Percentiles rank a stretch among this genome's conserved stretches.
phyloP scores from a whole-genome alignment of 2,888 invertebrate genomes.

The Caenorhabditis virilis region DNA sequence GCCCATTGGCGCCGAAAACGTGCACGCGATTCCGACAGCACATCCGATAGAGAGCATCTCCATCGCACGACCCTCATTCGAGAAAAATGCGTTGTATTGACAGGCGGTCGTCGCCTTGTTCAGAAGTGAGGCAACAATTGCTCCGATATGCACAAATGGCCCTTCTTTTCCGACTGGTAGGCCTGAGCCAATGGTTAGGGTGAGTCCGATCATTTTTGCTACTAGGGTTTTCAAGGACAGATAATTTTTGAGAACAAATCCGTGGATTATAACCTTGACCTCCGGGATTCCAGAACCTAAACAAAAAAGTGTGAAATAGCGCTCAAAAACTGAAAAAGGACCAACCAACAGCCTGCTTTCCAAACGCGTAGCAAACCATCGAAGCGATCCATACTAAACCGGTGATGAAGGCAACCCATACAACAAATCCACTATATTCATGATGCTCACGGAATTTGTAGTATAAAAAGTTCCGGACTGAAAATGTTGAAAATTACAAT shows the following conservation, averaged over 20 bases:
- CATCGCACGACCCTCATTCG: conserved; percentile 75
- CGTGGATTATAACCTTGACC: conserved; percentile 93
- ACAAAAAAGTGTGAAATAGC: too few species aligned
- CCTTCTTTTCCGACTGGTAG: conserved; percentile 97
- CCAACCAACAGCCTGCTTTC: conserved; percentile 92
- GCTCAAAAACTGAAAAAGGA: background rate
- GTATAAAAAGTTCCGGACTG: conserved; percentile 28
- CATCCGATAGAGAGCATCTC: conserved; percentile 97
- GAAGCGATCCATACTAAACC: conserved; percentile 91
- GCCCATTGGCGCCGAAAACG: conserved; percentile 95
- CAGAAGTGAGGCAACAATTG: conserved; percentile 91
- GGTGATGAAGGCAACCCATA: conserved; percentile 87
- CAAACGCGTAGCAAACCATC: conserved; percentile 94
- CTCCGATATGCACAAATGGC: conserved; percentile 98
- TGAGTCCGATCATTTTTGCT: conserved; percentile 90
- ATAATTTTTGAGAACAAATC: conserved; percentile 94
- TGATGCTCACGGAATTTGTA: conserved; percentile 11
- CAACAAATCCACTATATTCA: conserved; percentile 53
- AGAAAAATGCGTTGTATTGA: conserved; percentile 57
- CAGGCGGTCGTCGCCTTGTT: conserved; percentile 67
- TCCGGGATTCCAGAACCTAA: conserved; percentile 95
- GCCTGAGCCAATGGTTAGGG: conserved; percentile 90
- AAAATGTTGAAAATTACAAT: too few species aligned
- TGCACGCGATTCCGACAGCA: conserved; percentile 90
- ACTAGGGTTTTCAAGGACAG: conserved; percentile 89